Base-by-base conservation (phyloP, 2,797 vertebrate species). In the Nothura maculosa region DNA sequence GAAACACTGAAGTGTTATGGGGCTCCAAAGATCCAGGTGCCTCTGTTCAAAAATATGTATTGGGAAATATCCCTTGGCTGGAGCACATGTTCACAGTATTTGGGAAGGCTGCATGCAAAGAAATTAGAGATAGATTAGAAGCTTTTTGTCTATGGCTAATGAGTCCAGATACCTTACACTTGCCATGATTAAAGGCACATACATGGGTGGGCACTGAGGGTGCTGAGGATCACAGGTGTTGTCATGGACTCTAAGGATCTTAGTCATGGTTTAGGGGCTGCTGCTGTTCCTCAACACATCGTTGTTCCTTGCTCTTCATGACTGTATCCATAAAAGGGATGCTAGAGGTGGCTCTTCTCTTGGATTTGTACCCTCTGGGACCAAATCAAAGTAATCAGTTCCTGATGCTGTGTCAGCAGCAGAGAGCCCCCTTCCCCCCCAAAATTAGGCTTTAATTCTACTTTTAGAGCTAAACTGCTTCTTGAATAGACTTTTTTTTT, bases 261-360 rank as follows among this genome's bases (percentile, higher is more conserved):
- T n/a, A 55, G 0, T 10, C 3, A 0, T 9, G 61, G 55, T 19
- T 14, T 15, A 66, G 54, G 30, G 69, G 36, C 38, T 0, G 0
- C 14, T 45, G 32, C 10, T 2, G 3, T 22, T 43, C 22, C 67
- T 63, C 18, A 25, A 21, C 7, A 17, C 27, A 5, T 45, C 12
- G 1, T n/a, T 48, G 14, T 38, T 67, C 30, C 45, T 28, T 47
- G 11, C 30, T 63, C 28, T 47, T 40, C 15, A 0, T 2, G 21
- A 14, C 30, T n/a, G 30, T 6, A 18, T 47, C 7, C 36, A 28
- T 40, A 12, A 19, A 18, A 27, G 8, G 10, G 25, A 22, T 22
- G 62, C 13, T 52, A 38, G n/a, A 72, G 60, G 4, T 0, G 1
- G 58, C 13, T 17, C 8, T 28, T 12, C 25, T 38, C n/a, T 50